A percentile compares a stretch with the other conserved stretches of the same genome.
Conservation (phyloP, 1,140 invertebrate species). For the Pseudoatta argentina region DNA sequence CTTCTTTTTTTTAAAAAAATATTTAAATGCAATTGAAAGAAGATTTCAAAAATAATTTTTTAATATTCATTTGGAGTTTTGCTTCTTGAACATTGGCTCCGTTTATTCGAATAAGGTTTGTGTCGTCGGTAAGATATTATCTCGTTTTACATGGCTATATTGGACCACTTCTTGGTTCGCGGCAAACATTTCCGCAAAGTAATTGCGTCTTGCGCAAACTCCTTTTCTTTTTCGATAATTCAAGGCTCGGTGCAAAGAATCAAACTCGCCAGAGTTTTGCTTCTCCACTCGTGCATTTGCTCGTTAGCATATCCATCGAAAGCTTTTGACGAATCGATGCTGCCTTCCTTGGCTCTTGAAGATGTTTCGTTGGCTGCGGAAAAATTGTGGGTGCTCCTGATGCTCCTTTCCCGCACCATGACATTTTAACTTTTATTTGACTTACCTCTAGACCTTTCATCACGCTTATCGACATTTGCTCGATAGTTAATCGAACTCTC, state of each 20-base stretch:
- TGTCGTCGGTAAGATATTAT: slow-evolving; percentile 18
- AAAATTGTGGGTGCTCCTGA: not conserved
- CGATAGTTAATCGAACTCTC: not conserved
- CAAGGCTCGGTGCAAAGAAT: not conserved
- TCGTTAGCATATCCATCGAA: slow-evolving; percentile 71
- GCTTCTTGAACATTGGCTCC: not conserved
- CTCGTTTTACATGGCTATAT: slow-evolving; percentile 2
- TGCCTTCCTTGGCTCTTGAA: not conserved
- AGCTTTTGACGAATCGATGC: slow-evolving; percentile 56
- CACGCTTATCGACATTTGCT: not conserved
- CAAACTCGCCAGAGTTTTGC: slow-evolving; percentile 36
- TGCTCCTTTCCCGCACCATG: not conserved
- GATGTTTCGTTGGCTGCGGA: slow-evolving; percentile 20
- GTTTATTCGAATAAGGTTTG: not conserved
- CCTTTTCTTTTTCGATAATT: slow-evolving; percentile 48
- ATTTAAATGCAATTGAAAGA: not conserved
- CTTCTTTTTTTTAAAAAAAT: not conserved
- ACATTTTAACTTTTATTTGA: slow-evolving; percentile 44
- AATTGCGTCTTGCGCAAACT: slow-evolving; percentile 49
- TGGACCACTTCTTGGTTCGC: not conserved
- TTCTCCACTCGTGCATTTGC: not conserved
- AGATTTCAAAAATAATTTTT: not conserved
- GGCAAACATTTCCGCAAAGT: slow-evolving; percentile 45
- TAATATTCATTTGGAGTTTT: not conserved
- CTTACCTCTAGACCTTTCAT: slow-evolving; percentile 25